phyloP scores from a whole-genome alignment of 2,113 vertebrate genomes.

The Oreochromis spilurus region DNA sequence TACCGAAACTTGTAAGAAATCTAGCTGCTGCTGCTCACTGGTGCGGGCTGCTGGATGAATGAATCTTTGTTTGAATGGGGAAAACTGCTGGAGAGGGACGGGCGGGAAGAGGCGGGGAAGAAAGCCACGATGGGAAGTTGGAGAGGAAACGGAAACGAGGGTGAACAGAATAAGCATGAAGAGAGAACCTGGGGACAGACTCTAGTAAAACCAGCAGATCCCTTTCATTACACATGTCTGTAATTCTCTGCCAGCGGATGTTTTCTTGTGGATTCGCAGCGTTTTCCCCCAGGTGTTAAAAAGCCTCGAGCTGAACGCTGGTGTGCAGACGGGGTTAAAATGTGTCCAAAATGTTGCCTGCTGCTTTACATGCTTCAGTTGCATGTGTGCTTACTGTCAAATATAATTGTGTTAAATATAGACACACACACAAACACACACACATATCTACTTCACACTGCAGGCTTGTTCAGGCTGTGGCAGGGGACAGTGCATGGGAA shows the following conservation, averaged over 20 bases:
- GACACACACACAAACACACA: background rate
- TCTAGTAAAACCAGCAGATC: conserved; percentile 18
- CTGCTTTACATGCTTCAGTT: conserved; percentile 35
- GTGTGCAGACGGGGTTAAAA: conserved; percentile 13
- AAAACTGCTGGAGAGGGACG: background rate
- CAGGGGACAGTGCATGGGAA: conserved; percentile 46
- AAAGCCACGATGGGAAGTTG: conserved; percentile 1
- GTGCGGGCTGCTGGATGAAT: conserved; percentile 24
- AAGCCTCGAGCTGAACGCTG: background rate
- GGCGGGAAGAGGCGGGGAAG: background rate
- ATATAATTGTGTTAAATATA: conserved; percentile 53
- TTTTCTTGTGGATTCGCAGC: conserved; percentile 30
- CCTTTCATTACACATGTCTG: conserved; percentile 18
- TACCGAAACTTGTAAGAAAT: background rate
- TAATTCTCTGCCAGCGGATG: conserved; percentile 34
- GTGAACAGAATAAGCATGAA: conserved; percentile 18
- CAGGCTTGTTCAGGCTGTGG: conserved; percentile 35
- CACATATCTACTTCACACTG: conserved; percentile 10
- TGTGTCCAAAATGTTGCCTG: conserved; percentile 29
- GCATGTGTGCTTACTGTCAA: conserved; percentile 18
- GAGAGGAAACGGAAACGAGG: conserved; percentile 46
- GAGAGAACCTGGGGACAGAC: conserved; percentile 20
- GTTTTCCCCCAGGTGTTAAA: conserved; percentile 34
- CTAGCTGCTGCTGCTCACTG: background rate
- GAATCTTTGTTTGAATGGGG: conserved; percentile 40